A percentile compares a stretch with the other conserved stretches of the same genome.
phyloP scores from a whole-genome alignment of 2,888 invertebrate genomes.

The Pterobdella sp. region DNA sequence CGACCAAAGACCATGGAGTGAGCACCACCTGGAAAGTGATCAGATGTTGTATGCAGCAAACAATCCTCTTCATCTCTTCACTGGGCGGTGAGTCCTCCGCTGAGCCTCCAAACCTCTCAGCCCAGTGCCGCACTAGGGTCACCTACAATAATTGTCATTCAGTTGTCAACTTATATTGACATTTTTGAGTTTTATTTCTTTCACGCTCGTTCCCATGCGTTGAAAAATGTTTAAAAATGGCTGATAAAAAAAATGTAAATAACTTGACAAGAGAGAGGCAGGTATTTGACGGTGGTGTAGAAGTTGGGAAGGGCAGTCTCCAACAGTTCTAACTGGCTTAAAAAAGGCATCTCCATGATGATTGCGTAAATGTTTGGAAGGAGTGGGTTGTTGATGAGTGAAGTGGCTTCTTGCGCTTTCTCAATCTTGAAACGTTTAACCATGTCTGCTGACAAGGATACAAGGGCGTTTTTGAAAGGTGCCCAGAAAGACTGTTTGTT shows the following conservation, averaged over 20 bases:
- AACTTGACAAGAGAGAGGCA: slow-evolving; percentile 67
- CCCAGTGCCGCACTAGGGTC: slow-evolving; percentile 71
- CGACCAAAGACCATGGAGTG: slow-evolving; percentile 56
- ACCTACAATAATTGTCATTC: no score
- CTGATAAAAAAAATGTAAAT: background rate
- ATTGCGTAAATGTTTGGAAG: slow-evolving; percentile 60
- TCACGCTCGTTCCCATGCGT: no score
- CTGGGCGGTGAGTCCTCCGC: slow-evolving; percentile 28
- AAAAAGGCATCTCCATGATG: slow-evolving; percentile 68
- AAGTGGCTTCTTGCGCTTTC: background rate
- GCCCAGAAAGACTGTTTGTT: background rate
- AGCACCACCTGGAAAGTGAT: slow-evolving; percentile 76
- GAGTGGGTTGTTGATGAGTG: background rate
- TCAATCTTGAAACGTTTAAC: background rate
- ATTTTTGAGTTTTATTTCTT: no score
- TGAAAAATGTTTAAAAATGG: no score
- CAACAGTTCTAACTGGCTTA: slow-evolving; percentile 62
- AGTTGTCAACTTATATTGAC: no score
- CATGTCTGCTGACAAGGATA: background rate
- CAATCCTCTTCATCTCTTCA: slow-evolving; percentile 36
- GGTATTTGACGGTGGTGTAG: slow-evolving; percentile 64
- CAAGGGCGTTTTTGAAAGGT: slow-evolving; percentile 1
- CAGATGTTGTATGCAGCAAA: slow-evolving; percentile 65
- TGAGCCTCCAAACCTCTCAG: slow-evolving; percentile 50
- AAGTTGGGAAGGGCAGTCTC: slow-evolving; percentile 70